Conservation (phyloP, 2,113 vertebrate genomes). For the Xenus cinereus region DNA sequence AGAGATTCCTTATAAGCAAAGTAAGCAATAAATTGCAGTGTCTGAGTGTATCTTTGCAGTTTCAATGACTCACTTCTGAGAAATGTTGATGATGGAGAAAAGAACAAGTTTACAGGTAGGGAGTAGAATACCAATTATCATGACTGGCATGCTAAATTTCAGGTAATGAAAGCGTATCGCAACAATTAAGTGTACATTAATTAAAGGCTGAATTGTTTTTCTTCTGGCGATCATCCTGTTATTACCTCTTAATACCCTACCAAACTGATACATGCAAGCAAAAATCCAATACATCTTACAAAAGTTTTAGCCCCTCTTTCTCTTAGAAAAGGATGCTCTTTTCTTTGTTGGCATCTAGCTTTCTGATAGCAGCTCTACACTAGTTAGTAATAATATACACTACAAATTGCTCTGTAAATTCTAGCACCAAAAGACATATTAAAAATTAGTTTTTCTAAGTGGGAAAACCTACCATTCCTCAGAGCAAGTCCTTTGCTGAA, state of each 20-base stretch:
- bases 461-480: neutral
- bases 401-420: neutral
- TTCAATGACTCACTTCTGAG: neutral
- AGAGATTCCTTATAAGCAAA: neutral
- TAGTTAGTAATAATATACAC: neutral
- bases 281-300: neutral
- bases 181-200: neutral
- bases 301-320: neutral
- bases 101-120: neutral
- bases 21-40: neutral
- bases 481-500: neutral
- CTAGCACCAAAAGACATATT: neutral
- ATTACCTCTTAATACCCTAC: neutral
- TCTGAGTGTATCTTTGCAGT: neutral
- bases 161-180: neutral
- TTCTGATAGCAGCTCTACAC: neutral
- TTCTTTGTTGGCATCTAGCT: neutral
- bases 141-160: neutral
- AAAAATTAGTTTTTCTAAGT: neutral
- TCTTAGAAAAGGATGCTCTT: neutral
- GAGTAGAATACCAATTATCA: neutral
- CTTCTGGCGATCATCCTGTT: neutral
- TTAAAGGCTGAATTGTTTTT: neutral
- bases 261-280: neutral
- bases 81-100: neutral